Evolutionary conservation across 2,797 vertebrate genomes (phyloP).

Genomic region (Poecile montanus): DNA sequence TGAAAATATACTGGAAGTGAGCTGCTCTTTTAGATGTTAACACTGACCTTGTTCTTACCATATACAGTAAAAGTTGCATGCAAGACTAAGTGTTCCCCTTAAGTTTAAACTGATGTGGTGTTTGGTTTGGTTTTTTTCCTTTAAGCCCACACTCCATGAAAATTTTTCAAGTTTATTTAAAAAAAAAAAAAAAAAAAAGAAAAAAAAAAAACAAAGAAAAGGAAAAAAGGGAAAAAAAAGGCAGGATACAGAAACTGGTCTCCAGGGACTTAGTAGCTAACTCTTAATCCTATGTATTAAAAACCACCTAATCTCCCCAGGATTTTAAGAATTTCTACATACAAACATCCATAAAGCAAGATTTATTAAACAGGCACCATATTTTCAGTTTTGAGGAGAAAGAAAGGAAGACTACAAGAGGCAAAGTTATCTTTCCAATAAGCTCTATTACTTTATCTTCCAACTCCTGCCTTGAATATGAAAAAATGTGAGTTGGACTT

Average conservation of each 20-base stretch:
- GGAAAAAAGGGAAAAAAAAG: neutral
- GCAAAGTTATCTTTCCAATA: neutral
- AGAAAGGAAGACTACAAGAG: neutral
- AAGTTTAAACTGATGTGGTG: conserved; percentile 25
- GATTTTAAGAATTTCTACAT: neutral
- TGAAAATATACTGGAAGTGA: conserved; percentile 17
- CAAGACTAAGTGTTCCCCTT: neutral
- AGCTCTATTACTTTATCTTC: neutral
- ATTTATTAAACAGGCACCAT: neutral
- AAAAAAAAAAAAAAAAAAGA: neutral
- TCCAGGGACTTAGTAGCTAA: neutral
- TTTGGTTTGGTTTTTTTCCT: neutral
- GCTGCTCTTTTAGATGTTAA: conserved; percentile 16
- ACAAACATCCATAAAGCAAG: neutral
- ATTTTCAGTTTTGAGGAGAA: neutral
- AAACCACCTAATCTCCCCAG: neutral
- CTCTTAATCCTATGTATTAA: neutral
- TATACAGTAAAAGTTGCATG: conserved; percentile 65
- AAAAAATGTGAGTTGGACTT: conserved; percentile 38
- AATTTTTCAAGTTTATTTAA: neutral
- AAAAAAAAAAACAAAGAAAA: rapidly evolving
- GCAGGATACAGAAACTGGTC: neutral
- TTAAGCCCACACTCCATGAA: neutral
- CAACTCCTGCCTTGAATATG: neutral
- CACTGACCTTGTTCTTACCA: conserved; percentile 51